Evolutionary conservation across 2,888 invertebrate genomes (phyloP).

Genomic region (Eulithis testata): DNA sequence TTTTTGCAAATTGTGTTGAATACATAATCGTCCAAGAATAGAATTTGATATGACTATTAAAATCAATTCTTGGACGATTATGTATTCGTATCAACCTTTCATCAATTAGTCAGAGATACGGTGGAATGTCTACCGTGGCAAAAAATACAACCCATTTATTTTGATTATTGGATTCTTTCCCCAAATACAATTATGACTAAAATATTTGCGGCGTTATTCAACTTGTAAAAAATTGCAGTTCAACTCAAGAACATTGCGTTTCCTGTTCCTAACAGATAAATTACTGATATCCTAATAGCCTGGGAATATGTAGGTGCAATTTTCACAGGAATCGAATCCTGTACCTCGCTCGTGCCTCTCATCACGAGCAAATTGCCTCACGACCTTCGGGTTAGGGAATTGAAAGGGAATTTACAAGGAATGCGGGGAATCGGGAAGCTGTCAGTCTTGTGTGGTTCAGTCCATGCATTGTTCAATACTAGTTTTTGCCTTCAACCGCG

Average conservation of each 20-base stretch:
- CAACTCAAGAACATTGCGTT: constrained; percentile 6
- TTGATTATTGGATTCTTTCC: too few relatives aligned
- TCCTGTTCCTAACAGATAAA: constrained; percentile 25
- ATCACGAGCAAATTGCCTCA: constrained; percentile 69
- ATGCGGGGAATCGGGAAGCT: constrained; percentile 27
- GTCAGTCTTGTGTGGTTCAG: neutral
- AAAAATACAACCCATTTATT: too few relatives aligned
- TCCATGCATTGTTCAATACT: neutral
- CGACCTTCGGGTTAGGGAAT: constrained; percentile 37
- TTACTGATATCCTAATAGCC: constrained; percentile 30
- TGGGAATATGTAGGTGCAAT: constrained; percentile 46
- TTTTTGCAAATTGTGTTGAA: too few relatives aligned
- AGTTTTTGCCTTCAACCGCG: neutral
- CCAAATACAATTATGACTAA: too few relatives aligned
- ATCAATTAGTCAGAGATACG: too few relatives aligned
- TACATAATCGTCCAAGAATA: too few relatives aligned
- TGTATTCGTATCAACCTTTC: too few relatives aligned
- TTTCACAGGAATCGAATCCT: constrained; percentile 60
- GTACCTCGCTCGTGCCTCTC: constrained; percentile 61
- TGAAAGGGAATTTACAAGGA: constrained; percentile 41
- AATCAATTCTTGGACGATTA: too few relatives aligned
- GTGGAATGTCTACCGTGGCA: too few relatives aligned
- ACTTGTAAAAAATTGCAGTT: neutral
- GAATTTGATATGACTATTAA: too few relatives aligned
- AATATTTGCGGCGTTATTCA: neutral